Percentiles rank a stretch among this genome's conserved stretches.
Conservation (phyloP, 2,888 invertebrate genomes). For the Drymonia ruficornis region DNA sequence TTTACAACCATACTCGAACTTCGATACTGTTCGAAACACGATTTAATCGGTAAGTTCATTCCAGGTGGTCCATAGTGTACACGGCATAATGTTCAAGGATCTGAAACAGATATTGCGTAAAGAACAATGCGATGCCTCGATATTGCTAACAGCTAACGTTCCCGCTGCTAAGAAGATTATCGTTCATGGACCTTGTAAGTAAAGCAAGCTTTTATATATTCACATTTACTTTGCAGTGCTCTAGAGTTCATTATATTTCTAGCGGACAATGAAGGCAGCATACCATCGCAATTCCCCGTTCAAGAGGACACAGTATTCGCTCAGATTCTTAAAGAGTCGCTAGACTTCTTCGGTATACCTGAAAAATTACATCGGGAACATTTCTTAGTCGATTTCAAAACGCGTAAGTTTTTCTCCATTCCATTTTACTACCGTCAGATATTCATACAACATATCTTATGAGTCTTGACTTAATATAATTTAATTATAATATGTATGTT, state of each 20-base stretch:
- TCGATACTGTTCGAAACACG: neutral
- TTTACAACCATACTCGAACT: neutral
- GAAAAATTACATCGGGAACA: constrained; percentile 95
- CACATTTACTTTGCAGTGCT: too few relatives aligned
- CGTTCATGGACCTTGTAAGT: constrained; percentile 92
- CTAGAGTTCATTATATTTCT: constrained; percentile 17
- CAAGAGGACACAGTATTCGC: constrained; percentile 99
- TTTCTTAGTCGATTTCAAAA: constrained; percentile 99
- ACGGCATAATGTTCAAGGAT: constrained; percentile 99
- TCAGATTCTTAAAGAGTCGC: constrained; percentile 96
- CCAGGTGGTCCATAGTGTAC: constrained; percentile 98
- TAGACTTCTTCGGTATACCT: constrained; percentile 98
- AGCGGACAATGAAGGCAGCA: constrained; percentile 95
- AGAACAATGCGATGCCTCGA: constrained; percentile 99
- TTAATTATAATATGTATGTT: too few relatives aligned
- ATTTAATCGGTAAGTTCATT: constrained; percentile 34
- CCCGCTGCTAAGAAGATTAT: constrained; percentile 99
- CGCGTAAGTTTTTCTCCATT: constrained; percentile 90
- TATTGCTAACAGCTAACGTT: constrained; percentile 98
- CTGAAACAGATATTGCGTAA: constrained; percentile 98
- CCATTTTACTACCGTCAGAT: too few relatives aligned
- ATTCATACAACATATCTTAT: too few relatives aligned
- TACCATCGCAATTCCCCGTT: constrained; percentile 99
- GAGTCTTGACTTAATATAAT: too few relatives aligned
- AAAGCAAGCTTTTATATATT: neutral